Percentiles rank a stretch among this genome's conserved stretches.
These are phyloP conservation scores for Sinocyclocheilus maitianheensis DNA, from an alignment of 2,113 vertebrate species.

Conservation along the genomic window DNA sequence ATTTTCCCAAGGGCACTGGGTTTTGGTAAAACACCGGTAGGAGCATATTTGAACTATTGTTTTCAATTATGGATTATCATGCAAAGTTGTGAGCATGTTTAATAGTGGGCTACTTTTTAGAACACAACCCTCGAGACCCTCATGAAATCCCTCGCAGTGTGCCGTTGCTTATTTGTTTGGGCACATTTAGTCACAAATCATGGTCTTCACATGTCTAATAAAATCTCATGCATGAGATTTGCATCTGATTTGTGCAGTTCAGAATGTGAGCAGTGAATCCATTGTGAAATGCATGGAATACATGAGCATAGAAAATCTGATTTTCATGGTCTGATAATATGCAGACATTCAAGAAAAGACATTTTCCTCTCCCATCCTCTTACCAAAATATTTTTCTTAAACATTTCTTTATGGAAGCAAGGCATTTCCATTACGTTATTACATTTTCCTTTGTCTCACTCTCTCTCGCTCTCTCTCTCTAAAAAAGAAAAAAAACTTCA, in stretches of 20 bases:
- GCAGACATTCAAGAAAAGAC: constrained; percentile 8
- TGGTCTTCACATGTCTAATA: constrained; percentile 32
- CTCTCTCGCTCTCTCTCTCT: neutral
- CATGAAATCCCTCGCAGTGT: constrained; percentile 13
- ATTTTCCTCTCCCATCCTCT: neutral
- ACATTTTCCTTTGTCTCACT: neutral
- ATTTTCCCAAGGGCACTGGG: neutral
- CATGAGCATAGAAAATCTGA: constrained; percentile 20
- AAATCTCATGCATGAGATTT: constrained; percentile 42
- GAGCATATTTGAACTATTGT: neutral
- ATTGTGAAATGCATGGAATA: constrained; percentile 32
- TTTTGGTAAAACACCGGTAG: constrained; percentile 17
- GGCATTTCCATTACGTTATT: neutral
- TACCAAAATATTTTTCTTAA: constrained; percentile 3
- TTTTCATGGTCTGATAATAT: constrained; percentile 38
- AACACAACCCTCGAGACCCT: neutral
- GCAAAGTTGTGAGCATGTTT: neutral
- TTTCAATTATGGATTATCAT: neutral
- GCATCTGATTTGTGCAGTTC: constrained; percentile 37
- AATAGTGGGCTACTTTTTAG: constrained; percentile 12
- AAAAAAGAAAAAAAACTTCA: neutral
- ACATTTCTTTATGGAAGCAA: constrained; percentile 2
- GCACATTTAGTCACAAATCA: constrained; percentile 22
- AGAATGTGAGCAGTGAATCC: constrained; percentile 21
- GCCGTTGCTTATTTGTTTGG: constrained; percentile 23